A percentile compares a stretch with the other conserved stretches of the same genome.
Conservation (phyloP, 1,140 invertebrate species). For the Centruroides sculpturatus region DNA sequence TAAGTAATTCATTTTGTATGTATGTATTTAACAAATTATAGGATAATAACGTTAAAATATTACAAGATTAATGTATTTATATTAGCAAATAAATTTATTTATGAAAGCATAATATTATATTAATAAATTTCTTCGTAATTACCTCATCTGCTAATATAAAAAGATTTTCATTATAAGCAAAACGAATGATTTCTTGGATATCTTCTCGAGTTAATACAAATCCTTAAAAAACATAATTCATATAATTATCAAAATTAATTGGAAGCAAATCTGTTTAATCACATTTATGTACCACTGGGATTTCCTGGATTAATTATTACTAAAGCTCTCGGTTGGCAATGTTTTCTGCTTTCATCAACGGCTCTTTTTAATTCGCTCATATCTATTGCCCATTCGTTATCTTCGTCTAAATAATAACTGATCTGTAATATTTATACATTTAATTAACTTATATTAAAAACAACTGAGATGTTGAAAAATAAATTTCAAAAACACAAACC, state of each 20-base stretch:
- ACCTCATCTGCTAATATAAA: constrained; percentile 93
- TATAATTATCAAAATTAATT: too few relatives aligned
- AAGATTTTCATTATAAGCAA: constrained; percentile 72
- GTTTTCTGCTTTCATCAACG: constrained; percentile 45
- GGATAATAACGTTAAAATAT: too few relatives aligned
- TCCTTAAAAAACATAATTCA: constrained; percentile 21
- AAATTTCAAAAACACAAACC: constrained; percentile 19
- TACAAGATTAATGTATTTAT: too few relatives aligned
- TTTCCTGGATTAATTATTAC: constrained; percentile 99
- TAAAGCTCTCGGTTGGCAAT: constrained; percentile 63
- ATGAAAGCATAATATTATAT: too few relatives aligned
- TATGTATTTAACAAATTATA: neutral
- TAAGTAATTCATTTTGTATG: neutral
- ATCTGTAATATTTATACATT: constrained; percentile 33
- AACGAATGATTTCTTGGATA: constrained; percentile 83
- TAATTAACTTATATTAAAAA: neutral
- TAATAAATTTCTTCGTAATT: neutral
- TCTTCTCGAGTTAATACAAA: constrained; percentile 76
- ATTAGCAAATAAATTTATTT: too few relatives aligned
- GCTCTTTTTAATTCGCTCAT: constrained; percentile 66
- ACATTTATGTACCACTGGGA: constrained; percentile 59
- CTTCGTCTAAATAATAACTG: constrained; percentile 87
- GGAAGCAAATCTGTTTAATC: neutral
- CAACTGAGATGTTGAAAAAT: neutral
- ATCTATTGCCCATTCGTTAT: constrained; percentile 70